phyloP scores from a whole-genome alignment of 2,113 vertebrate genomes.

The Himantopus leucocephalus region DNA sequence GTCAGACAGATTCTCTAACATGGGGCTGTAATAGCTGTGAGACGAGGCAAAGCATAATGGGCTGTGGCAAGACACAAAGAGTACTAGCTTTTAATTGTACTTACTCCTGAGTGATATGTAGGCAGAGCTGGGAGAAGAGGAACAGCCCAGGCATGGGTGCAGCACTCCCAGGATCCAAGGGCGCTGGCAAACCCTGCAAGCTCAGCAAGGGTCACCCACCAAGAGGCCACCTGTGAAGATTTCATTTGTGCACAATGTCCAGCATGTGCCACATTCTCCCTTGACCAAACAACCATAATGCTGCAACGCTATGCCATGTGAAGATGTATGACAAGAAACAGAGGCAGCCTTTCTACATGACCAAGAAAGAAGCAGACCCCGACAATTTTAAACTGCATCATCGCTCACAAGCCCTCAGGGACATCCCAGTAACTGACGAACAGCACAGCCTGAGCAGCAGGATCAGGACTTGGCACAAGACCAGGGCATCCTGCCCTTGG shows the following conservation, averaged over 20 bases:
- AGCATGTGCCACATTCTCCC: not conserved
- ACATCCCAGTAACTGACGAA: not conserved
- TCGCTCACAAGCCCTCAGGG: not conserved
- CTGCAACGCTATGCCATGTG: not conserved
- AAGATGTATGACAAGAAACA: not conserved
- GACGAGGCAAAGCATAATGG: not conserved
- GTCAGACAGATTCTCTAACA: not conserved
- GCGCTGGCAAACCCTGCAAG: not conserved
- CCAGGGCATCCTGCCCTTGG: not conserved
- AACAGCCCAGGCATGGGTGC: not conserved
- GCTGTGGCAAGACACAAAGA: not conserved
- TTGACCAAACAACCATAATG: rapidly evolving
- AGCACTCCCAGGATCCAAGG: not conserved
- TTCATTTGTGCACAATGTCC: not conserved
- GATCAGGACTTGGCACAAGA: not conserved
- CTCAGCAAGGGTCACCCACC: not conserved
- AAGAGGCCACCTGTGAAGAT: not conserved
- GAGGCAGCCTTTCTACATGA: not conserved
- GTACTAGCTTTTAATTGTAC: not conserved
- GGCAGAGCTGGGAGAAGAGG: not conserved
- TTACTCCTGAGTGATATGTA: not conserved
- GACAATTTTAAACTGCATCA: not conserved
- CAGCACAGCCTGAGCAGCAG: not conserved
- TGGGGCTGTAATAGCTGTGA: not conserved
- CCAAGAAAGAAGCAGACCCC: not conserved